Base-by-base conservation (phyloP, 2,888 invertebrate species). In the Drosophila kambysellisi region DNA sequence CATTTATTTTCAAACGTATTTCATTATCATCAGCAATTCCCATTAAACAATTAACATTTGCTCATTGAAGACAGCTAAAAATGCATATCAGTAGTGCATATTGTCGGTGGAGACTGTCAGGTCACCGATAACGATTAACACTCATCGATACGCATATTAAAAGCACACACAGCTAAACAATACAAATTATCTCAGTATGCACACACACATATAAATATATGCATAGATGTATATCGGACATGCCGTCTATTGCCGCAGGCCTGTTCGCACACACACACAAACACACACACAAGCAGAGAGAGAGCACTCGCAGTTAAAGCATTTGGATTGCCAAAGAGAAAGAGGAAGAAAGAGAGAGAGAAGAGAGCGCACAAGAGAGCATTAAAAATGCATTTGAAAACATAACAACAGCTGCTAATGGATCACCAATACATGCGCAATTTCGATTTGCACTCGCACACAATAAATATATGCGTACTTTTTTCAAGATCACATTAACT, bases 401-500 rank as follows among this genome's bases (percentile, higher is more conserved):
- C 67, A 66, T 25, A 54, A 54, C 39, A 39, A 68, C 46, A 56
- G 46, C 70, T 70, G 57, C 56, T 70, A 70, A 70, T 69, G 30
- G 50, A 70, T 70, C 71, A 51, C 58, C 33, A 54, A 54, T 39
- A 17, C 39, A 68, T 33, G 30, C 8, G 29, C 25, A 57, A 48
- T 35, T 41, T 51, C 39, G 56, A 70, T 70, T 57, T 57, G 68
- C 39, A 41, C 30, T 50, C 70, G 9, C 25, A 48, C 15, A 25
- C 7, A 46, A 15, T 15, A 20, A 20, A 29, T 37, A 15, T 17
- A 35, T 37, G 50, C 39, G 35, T 48, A 50, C 30, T 57, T 51
- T 30, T 57, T 57, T 68, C 68, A 68, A 68, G 68, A 70, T 68
- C 68, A 68, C 41, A 35, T 33, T 20, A 50, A 69, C 41, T n/a